Percentiles rank a stretch among this genome's conserved stretches.
These are phyloP conservation scores for Tupaia tana DNA, from an alignment of 2,113 vertebrate genomes.

Conservation along the genomic window DNA sequence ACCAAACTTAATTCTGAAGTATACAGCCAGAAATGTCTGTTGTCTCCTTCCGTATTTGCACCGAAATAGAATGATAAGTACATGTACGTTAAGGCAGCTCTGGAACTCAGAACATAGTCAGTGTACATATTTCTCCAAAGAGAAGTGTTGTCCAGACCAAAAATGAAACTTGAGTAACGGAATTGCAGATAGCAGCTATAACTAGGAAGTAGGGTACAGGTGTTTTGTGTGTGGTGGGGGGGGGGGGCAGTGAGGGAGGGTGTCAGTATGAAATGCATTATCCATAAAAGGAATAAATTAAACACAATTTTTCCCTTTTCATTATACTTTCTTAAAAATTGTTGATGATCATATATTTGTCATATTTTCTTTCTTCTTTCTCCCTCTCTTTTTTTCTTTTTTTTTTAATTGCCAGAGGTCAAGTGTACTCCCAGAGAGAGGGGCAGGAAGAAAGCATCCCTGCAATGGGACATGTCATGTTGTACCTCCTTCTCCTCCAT, in stretches of 20 bases:
- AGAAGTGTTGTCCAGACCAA: not conserved
- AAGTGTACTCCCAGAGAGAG: no score
- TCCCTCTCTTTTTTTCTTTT: no score
- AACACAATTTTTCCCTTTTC: not conserved
- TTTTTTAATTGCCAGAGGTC: no score
- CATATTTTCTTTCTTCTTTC: no score
- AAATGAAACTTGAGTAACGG: not conserved
- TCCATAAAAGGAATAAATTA: conserved; percentile 14
- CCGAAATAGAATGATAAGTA: not conserved
- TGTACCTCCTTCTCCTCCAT: no score
- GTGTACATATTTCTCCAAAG: not conserved
- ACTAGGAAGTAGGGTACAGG: not conserved
- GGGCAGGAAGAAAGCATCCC: no score
- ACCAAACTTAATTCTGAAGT: not conserved
- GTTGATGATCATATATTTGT: not conserved
- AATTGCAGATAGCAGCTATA: not conserved
- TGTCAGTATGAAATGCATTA: not conserved
- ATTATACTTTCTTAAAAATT: not conserved
- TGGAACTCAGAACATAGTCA: not conserved
- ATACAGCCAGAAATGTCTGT: not conserved
- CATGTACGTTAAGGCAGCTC: not conserved
- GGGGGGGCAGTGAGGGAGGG: fast-evolving
- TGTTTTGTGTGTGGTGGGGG: fast-evolving
- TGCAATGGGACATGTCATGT: no score
- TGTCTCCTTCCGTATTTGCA: not conserved